Evolutionary conservation across 2,113 vertebrate species (phyloP).

Genomic region (Melanotaenia duboulayi): DNA sequence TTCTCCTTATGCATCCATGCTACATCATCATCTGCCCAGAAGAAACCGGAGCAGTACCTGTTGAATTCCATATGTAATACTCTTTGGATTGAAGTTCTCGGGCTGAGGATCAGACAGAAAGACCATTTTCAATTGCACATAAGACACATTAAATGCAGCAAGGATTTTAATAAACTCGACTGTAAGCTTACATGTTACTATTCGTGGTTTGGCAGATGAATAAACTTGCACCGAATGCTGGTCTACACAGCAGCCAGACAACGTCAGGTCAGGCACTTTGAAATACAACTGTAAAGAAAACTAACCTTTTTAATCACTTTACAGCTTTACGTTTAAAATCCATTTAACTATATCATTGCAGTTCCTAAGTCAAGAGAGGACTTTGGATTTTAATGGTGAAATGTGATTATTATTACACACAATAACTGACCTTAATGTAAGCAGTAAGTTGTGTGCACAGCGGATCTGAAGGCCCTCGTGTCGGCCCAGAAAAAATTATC

Average conservation of each 20-base stretch:
- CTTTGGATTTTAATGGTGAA: no score
- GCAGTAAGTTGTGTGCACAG: slow-evolving; percentile 88
- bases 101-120: slow-evolving; percentile 75
- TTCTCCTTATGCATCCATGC: not conserved
- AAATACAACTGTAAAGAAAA: slow-evolving; percentile 87
- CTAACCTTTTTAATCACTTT: not conserved
- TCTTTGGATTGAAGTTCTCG: slow-evolving; percentile 90
- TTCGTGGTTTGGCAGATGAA: slow-evolving; percentile 89
- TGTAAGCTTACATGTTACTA: slow-evolving; percentile 86
- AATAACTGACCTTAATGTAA: slow-evolving; percentile 89
- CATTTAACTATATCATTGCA: not conserved
- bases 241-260: slow-evolving; percentile 92
- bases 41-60: slow-evolving; percentile 87
- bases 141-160: not conserved
- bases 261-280: slow-evolving; percentile 90
- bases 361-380: no score
- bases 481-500: slow-evolving; percentile 84
- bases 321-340: not conserved
- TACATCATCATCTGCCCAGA: slow-evolving; percentile 78
- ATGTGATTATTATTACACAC: not conserved
- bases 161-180: not conserved
- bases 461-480: slow-evolving; percentile 82
- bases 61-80: slow-evolving; percentile 97
- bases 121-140: not conserved
- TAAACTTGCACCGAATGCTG: slow-evolving; percentile 94